These are phyloP conservation scores for Myrmecobius fasciatus DNA, from an alignment of 2,113 vertebrate genomes.

Conservation along the genomic window DNA sequence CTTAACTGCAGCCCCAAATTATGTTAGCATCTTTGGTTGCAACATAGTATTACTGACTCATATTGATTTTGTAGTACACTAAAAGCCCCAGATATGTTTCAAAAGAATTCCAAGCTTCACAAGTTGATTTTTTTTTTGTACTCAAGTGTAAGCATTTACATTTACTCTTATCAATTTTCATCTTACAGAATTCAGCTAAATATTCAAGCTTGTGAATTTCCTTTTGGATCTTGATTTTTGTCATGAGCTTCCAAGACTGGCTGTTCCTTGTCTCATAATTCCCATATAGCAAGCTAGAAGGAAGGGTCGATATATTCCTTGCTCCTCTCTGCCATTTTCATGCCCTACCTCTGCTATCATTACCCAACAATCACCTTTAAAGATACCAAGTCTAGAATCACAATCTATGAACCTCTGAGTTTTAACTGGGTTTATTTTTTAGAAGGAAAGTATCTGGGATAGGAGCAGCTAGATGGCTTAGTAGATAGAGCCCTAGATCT, in stretches of 20 bases:
- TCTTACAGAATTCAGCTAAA: neutral
- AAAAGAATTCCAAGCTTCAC: neutral
- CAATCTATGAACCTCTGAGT: neutral
- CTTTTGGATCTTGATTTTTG: neutral
- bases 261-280: neutral
- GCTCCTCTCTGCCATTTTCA: neutral
- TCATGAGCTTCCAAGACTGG: neutral
- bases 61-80: too few relatives aligned
- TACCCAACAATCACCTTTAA: neutral
- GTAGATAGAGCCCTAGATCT: neutral
- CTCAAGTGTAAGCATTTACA: neutral
- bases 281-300: neutral
- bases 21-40: too few relatives aligned
- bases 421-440: neutral
- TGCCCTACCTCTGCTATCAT: neutral
- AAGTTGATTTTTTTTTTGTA: neutral
- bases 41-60: too few relatives aligned
- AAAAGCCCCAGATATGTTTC: neutral
- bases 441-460: neutral
- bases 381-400: neutral
- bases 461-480: neutral
- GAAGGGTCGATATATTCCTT: neutral
- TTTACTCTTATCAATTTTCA: neutral
- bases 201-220: neutral
- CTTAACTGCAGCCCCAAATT: too few relatives aligned